Evolutionary conservation across 2,888 invertebrate genomes (phyloP), one percentile per base, ranked within the genome.

Genomic region (Acrocera orbiculus): DNA sequence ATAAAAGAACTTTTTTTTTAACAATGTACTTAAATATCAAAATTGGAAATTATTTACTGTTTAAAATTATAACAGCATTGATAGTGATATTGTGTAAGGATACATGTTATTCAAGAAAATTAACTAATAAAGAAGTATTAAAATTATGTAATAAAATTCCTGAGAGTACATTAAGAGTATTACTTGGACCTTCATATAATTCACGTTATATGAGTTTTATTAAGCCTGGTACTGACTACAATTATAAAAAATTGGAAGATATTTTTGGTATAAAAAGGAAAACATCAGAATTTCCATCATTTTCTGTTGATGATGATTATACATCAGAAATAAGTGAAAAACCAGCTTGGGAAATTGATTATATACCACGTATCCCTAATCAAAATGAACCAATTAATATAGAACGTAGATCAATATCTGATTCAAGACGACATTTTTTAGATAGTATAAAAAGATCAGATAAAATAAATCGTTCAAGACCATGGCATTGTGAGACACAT

Each of bases 401-500:
- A n/a, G n/a, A n/a, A n/a, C n/a, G n/a, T n/a, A n/a, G n/a, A n/a
- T n/a, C n/a, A n/a, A n/a, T n/a, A n/a, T n/a, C n/a, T 8, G 35
- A 38, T 24, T n/a, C 32, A 7, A 39, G 37, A 16, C 32, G 40
- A 14, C n/a, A 30, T 6, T 38, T 42, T 10, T 19, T 41, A 7
- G 35, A 38, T 3, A 34, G 8, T 11, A 10, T 38, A 17, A 35
- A 41, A 1, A 46, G 13, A 14, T n/a, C n/a, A n/a, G n/a, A n/a
- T n/a, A n/a, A n/a, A n/a, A n/a, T n/a, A n/a, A n/a, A n/a, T n/a
- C n/a, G n/a, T n/a, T 42, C 47, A 1, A 49, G 58, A 10, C 62
- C 64, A 13, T 67, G 66, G 66, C 58, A 65, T 32, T 67, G 66
- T 42, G 49, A 57, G 10, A 54, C 62, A 2, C 52, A 47, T 32